Evolutionary conservation across 2,113 vertebrate species (phyloP).

Genomic region (Oryzias celebensis): DNA sequence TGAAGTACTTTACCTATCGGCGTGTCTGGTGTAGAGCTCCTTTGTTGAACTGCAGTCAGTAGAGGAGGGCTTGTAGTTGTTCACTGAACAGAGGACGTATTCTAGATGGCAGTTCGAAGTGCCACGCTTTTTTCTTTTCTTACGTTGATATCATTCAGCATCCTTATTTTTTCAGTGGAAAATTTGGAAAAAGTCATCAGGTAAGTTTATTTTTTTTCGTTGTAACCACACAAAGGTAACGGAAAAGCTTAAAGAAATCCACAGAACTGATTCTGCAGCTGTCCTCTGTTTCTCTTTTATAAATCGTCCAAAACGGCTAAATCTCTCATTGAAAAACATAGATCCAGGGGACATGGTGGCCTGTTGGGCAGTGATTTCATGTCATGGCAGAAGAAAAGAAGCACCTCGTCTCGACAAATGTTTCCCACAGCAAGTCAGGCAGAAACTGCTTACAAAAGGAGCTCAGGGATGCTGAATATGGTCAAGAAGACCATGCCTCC

Average conservation of each 20-base stretch:
- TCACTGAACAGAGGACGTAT: not conserved
- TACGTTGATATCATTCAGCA: not conserved
- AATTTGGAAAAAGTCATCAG: not conserved
- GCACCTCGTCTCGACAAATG: fast-evolving
- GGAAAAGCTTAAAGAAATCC: not conserved
- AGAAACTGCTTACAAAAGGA: not conserved
- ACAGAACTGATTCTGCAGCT: not conserved
- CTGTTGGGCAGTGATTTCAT: fast-evolving
- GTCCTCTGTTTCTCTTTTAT: not conserved
- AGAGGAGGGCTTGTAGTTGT: not conserved
- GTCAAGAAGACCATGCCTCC: not conserved
- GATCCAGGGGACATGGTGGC: fast-evolving
- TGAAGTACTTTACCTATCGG: not conserved
- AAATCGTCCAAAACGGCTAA: constrained; percentile 17
- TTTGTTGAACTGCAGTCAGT: not conserved
- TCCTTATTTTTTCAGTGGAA: constrained; percentile 18
- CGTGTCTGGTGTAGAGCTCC: not conserved
- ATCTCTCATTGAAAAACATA: not conserved
- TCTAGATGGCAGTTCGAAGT: constrained; percentile 13
- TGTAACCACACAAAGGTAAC: not conserved
- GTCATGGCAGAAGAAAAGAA: not conserved
- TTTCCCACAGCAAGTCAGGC: fast-evolving
- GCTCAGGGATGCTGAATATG: not conserved
- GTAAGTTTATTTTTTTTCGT: constrained; percentile 41
- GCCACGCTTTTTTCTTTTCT: not conserved